Conservation (phyloP, 2,797 vertebrate genomes). For the Poeciliopsis gracilis region DNA sequence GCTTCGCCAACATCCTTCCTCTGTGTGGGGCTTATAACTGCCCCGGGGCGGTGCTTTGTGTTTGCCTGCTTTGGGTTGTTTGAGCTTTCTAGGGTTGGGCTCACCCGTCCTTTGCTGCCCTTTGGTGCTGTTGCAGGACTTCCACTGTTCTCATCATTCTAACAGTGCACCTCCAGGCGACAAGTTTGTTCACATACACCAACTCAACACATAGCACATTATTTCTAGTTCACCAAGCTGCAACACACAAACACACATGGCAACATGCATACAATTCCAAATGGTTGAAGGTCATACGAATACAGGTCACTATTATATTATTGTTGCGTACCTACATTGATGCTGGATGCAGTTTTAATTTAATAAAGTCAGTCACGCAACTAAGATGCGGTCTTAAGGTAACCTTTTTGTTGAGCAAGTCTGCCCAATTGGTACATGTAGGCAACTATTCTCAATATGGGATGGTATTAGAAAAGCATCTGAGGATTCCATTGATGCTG, state of each 20-base stretch:
- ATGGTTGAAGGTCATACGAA: background rate
- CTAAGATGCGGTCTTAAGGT: background rate
- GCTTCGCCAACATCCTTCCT: background rate
- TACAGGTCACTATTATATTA: background rate
- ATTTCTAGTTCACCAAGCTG: background rate
- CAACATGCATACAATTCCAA: background rate
- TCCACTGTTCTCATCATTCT: background rate
- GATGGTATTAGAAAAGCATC: background rate
- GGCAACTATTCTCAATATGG: background rate
- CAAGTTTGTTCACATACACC: background rate
- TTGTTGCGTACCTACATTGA: background rate
- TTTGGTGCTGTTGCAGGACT: background rate
- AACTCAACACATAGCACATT: background rate
- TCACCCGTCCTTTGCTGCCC: background rate
- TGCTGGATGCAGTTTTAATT: background rate
- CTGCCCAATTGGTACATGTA: background rate
- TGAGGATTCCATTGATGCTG: background rate
- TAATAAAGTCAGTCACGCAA: background rate
- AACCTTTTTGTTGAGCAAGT: background rate
- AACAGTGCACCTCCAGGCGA: background rate
- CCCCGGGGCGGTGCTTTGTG: background rate
- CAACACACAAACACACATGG: background rate
- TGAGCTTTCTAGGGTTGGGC: background rate
- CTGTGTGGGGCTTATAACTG: background rate
- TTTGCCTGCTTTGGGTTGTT: background rate